Conservation (phyloP, 2,113 vertebrate genomes). For the Bothrops jararaca region DNA sequence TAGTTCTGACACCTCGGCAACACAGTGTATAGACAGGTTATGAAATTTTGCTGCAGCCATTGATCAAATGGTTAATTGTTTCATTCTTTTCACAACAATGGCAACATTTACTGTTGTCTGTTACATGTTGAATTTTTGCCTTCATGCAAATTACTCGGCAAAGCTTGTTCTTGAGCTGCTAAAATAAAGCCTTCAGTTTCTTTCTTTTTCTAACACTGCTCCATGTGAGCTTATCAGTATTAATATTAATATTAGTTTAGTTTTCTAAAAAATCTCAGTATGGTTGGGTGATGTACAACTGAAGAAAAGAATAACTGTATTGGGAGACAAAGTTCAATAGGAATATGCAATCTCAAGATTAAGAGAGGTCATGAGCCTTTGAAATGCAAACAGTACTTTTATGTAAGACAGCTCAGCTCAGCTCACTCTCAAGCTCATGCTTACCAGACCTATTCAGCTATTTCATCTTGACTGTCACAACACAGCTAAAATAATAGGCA, state of each 20-base stretch:
- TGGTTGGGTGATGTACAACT: not conserved
- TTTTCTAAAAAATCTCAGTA: not conserved
- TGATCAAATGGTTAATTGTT: not conserved
- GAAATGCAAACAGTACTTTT: not conserved
- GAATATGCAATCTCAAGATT: not conserved
- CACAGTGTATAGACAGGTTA: not conserved
- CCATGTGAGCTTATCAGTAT: constrained; percentile 21
- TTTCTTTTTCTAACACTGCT: constrained; percentile 10
- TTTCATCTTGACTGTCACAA: not conserved
- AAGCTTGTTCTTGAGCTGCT: not conserved
- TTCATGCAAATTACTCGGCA: not conserved
- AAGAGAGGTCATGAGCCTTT: constrained; percentile 10
- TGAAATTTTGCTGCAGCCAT: not conserved
- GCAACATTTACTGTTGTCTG: not conserved
- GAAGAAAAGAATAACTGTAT: not conserved
- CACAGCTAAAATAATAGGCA: not conserved
- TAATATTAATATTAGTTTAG: constrained; percentile 25
- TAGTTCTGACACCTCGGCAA: not conserved
- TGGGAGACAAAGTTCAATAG: not conserved
- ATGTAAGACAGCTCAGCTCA: not conserved
- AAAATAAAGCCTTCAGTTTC: not conserved
- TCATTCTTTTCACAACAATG: not conserved
- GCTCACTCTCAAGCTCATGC: not conserved
- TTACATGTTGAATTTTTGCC: not conserved
- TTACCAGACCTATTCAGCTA: not conserved